Base-by-base conservation (phyloP, 2,888 invertebrate species). In the Machimus rusticus region DNA sequence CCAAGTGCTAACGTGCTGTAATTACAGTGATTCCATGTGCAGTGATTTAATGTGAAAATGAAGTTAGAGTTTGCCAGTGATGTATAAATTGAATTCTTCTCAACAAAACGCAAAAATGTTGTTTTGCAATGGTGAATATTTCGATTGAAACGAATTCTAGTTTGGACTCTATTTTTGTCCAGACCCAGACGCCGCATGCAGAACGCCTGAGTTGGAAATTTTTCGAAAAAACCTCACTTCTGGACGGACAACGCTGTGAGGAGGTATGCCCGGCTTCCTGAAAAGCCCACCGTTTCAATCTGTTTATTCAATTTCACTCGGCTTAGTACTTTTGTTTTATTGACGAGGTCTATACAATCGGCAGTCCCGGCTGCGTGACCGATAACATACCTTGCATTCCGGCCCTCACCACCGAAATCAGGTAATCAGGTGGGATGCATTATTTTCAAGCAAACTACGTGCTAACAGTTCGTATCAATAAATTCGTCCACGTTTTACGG, bases 171-270 rank as follows among this genome's bases (percentile, higher is more conserved):
- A 23, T 84, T 34, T 66, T 66, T 14, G 28, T 39, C 37, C 57
- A 57, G 31, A 37, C 39, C 6, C 84, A 84, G 12, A 19, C 84
- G 5, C 57, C 84, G 28, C 37, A 34, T 84, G 84, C 57, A 66
- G 74, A 57, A 57, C 84, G 84, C 87, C 89, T 91, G 51, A 91
- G 90, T 89, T 91, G 91, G 91, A 90, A 89, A 87, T 91, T 91
- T 89, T 90, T 91, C 55, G 91, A 91, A 77, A 90, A 90, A 57
- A 89, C 90, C 43, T 90, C 90, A 79, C 89, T 89, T 28, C 87
- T 91, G 87, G 91, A 91, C 89, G 90, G 89, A 88, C 90, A 90
- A 81, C 87, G 90, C 78, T 89, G 90, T 66, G 89, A 88, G 77
- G 90, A 90, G 89, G 90, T 89, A 89, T 74, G 43, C 34, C 4